Percentiles rank a stretch among this genome's conserved stretches.
These are phyloP conservation scores for Zosterops japonicus DNA, from an alignment of 2,113 vertebrate species.

Conservation along the genomic window DNA sequence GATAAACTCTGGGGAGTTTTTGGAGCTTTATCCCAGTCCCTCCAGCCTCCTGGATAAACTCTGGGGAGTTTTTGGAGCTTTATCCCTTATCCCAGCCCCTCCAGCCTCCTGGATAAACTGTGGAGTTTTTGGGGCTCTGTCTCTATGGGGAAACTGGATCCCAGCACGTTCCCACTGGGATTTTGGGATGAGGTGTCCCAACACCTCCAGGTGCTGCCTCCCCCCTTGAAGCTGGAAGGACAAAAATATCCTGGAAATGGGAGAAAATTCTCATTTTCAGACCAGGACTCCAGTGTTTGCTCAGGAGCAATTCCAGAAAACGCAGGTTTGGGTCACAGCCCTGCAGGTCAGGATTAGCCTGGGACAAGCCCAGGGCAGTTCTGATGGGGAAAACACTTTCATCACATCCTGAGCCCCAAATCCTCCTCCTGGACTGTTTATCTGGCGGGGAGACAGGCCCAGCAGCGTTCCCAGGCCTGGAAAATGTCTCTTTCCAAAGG, in stretches of 20 bases:
- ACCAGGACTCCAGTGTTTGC: neutral
- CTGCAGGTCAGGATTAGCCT: neutral
- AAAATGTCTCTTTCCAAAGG: neutral
- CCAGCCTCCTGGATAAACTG: no score
- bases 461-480: neutral
- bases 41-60: neutral
- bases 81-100: no score
- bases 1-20: no score
- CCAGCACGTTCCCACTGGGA: rapidly evolving
- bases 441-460: neutral
- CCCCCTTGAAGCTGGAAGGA: neutral
- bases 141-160: neutral
- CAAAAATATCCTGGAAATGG: rapidly evolving
- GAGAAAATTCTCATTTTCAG: neutral
- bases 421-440: neutral
- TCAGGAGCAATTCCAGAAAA: neutral
- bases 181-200: neutral
- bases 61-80: no score
- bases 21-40: neutral
- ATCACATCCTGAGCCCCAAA: neutral
- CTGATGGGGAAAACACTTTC: neutral
- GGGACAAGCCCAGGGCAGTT: no score
- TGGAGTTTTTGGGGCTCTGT: no score
- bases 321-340: no score
- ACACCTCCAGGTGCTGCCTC: neutral